Percentiles rank a stretch among this genome's conserved stretches.
phyloP scores from a whole-genome alignment of 2,113 vertebrate genomes.

The Dolichallabes microphthalmus region DNA sequence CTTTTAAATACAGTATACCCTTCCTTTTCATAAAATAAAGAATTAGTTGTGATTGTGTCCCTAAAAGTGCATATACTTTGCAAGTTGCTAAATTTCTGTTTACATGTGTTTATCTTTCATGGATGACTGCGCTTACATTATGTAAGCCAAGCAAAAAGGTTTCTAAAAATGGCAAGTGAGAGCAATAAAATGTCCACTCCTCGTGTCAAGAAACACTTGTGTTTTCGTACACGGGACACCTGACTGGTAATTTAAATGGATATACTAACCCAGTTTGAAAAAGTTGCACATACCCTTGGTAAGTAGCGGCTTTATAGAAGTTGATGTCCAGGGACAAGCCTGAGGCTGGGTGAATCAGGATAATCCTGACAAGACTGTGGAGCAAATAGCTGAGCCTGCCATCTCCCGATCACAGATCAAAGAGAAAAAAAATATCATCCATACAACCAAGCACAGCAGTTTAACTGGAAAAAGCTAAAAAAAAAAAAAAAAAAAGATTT shows the following conservation, averaged over 20 bases:
- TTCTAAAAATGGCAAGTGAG: conserved; percentile 23
- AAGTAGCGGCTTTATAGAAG: conserved; percentile 57
- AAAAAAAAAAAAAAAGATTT: too few relatives aligned
- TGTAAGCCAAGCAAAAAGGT: conserved; percentile 26
- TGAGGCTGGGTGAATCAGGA: conserved; percentile 44
- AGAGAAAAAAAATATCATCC: neutral
- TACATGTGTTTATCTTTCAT: neutral
- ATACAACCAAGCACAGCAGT: neutral
- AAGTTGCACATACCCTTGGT: conserved; percentile 47
- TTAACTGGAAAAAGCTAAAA: neutral
- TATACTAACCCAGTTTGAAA: conserved; percentile 61
- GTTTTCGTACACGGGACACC: conserved; percentile 17
- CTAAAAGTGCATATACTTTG: neutral
- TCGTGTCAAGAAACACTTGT: conserved; percentile 18
- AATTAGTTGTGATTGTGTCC: neutral
- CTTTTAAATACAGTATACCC: conserved; percentile 18
- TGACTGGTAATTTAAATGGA: conserved; percentile 41
- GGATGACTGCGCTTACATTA: conserved; percentile 4
- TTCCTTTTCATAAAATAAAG: neutral
- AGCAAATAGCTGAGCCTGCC: conserved; percentile 19
- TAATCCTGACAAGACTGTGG: conserved; percentile 44
- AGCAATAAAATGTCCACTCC: conserved; percentile 16
- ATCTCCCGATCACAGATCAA: neutral
- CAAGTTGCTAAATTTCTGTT: neutral
- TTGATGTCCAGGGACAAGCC: conserved; percentile 58